Conservation (phyloP, 2,113 vertebrate species). For the Ploceus nigricollis region DNA sequence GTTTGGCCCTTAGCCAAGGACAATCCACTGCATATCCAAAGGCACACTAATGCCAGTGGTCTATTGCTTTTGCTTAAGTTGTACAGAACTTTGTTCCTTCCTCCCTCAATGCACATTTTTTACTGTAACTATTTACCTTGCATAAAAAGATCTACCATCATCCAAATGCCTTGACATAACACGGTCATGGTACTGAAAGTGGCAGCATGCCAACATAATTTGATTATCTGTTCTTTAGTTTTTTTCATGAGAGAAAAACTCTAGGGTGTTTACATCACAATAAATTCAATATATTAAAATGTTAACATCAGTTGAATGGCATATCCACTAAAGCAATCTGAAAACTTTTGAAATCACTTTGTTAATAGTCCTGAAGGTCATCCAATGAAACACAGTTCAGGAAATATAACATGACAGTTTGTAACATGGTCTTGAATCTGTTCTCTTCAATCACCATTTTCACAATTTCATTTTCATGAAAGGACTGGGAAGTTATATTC, state of each 20-base stretch:
- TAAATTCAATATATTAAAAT: conserved; percentile 2
- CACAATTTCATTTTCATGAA: background rate
- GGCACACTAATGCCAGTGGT: background rate
- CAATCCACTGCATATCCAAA: background rate
- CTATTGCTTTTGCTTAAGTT: background rate
- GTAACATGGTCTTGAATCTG: background rate
- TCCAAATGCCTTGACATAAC: background rate
- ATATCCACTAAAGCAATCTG: conserved; percentile 2
- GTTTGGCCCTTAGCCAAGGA: background rate
- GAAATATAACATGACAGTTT: background rate
- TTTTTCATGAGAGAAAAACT: background rate
- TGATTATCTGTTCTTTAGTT: background rate
- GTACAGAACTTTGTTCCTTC: background rate
- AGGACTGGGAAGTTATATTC: background rate
- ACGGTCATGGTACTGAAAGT: background rate
- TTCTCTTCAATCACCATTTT: background rate
- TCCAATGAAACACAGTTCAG: background rate
- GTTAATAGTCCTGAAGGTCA: conserved; percentile 5
- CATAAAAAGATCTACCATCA: background rate
- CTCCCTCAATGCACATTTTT: background rate
- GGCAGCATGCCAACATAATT: background rate
- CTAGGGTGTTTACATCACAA: background rate
- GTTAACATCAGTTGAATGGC: background rate
- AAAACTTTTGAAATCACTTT: conserved; percentile 6
- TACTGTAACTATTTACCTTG: background rate